Evolutionary conservation across 2,888 invertebrate species (phyloP), one percentile per base, ranked within the genome.

Genomic region (Galeruca laticollis): DNA sequence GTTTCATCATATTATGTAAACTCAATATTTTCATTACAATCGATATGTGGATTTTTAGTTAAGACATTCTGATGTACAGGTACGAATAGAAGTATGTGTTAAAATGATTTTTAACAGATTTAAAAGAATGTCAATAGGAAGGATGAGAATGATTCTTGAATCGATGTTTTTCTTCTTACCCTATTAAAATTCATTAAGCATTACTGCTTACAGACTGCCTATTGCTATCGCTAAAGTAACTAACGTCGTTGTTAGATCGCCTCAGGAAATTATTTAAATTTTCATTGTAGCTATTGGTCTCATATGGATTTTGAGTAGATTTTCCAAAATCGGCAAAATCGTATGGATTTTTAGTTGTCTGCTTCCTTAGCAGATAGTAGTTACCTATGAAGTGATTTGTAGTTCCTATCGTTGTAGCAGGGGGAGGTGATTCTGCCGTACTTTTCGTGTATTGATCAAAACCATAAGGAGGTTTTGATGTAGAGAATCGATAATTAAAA

Each of bases 341-440:
- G 78, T 87, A 87, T 10, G 87, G 87, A 77, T 84, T 89, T 83
- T 88, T 89, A 10, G 91, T 90, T 2, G 91, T 90, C 61, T 79
- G 82, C 77, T 79, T 82, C 83, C 85, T 81, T 80, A 84, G 75
- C 82, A 83, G 68, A 82, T 84, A 84, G 81, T 85, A 77, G 86
- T 87, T 79, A 60, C 83, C 83, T 71, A 84, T 73, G 82, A 89
- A 77, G 10, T 75, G 75, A 60, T 75, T 77, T 54, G 73, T 71
- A 11, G 89, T 89, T 13, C 88, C 87, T 18, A 87, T 73, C n/a
- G 70, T 73, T 31, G 68, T 57, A 43, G 60, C 69, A n/a, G 35
- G 52, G 31, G 70, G 73, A 72, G n/a, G 74, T 69, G 47, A 72
- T 75, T 69, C 73, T 73, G 78, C 77, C 10, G 79, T 76, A 6